A percentile compares a stretch with the other conserved stretches of the same genome.
These are phyloP conservation scores for Serripes groenlandicus DNA, from an alignment of 2,888 invertebrate genomes.

Conservation along the genomic window DNA sequence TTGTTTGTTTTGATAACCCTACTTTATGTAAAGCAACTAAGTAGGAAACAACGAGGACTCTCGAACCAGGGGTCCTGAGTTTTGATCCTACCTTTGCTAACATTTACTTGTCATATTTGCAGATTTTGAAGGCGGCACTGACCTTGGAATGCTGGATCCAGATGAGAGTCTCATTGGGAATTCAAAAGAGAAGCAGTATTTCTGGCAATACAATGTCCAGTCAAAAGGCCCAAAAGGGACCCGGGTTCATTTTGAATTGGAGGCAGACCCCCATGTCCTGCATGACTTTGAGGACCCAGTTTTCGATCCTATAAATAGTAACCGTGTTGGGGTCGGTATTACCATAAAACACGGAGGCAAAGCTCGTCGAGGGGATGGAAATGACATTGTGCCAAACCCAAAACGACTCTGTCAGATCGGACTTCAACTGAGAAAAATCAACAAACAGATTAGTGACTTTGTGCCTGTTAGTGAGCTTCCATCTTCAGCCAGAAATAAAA, in stretches of 20 bases:
- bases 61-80: not conserved
- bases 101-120: slow-evolving; percentile 18
- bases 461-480: slow-evolving; percentile 94
- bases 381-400: slow-evolving; percentile 98
- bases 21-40: too few species aligned
- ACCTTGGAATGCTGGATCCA: slow-evolving; percentile 54
- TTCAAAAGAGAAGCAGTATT: slow-evolving; percentile 88
- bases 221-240: slow-evolving; percentile 99
- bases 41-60: too few species aligned
- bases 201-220: slow-evolving; percentile 99
- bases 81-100: not conserved
- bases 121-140: slow-evolving; percentile 70
- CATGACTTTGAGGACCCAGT: slow-evolving; percentile 97
- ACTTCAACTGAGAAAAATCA: slow-evolving; percentile 95
- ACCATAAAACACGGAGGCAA: slow-evolving; percentile 83
- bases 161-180: slow-evolving; percentile 57
- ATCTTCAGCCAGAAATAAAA: slow-evolving; percentile 77
- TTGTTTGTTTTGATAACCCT: too few species aligned
- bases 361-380: slow-evolving; percentile 99
- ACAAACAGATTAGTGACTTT: slow-evolving; percentile 97
- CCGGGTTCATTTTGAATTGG: slow-evolving; percentile 88
- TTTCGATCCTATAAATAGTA: slow-evolving; percentile 92
- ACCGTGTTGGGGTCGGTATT: slow-evolving; percentile 69
- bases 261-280: slow-evolving; percentile 96
- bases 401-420: slow-evolving; percentile 96